Percentiles rank a stretch among this genome's conserved stretches.
Conservation (phyloP, 2,113 vertebrate genomes). For the Thunnus thynnus region DNA sequence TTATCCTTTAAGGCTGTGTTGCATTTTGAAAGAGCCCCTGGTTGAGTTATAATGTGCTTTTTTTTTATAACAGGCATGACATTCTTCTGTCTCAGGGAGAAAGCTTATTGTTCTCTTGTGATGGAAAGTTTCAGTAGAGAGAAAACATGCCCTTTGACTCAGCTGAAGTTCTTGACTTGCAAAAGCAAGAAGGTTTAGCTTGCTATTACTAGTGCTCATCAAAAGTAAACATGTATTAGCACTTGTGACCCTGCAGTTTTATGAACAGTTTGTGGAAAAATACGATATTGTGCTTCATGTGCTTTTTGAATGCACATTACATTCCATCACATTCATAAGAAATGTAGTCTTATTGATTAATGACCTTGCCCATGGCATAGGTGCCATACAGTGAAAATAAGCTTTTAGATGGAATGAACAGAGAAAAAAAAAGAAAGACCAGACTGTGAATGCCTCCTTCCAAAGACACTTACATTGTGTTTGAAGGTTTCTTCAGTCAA, state of each 20-base stretch:
- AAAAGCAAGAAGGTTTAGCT: slow-evolving; percentile 4
- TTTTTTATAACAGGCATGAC: background rate
- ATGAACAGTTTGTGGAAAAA: background rate
- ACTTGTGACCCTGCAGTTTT: background rate
- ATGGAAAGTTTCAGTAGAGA: slow-evolving; percentile 26
- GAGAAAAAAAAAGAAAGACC: background rate
- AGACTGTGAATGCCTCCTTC: background rate
- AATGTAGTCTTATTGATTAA: slow-evolving; percentile 18
- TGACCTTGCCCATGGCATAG: slow-evolving; percentile 1
- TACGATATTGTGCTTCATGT: background rate
- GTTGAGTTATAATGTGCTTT: background rate
- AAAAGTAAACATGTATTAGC: background rate
- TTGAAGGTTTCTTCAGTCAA: background rate
- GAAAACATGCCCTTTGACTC: slow-evolving; percentile 38
- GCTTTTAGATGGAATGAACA: background rate
- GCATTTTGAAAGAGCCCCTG: slow-evolving; percentile 16
- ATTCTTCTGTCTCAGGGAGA: background rate
- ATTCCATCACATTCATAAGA: background rate
- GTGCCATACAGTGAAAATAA: background rate
- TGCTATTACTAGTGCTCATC: background rate
- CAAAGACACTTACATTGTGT: background rate
- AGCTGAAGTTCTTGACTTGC: slow-evolving; percentile 15
- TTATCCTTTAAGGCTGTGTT: slow-evolving; percentile 20
- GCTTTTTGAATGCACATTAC: background rate
- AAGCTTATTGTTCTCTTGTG: slow-evolving; percentile 3